phyloP scores from a whole-genome alignment of 2,888 invertebrate species.

The Heteropelma amictum region DNA sequence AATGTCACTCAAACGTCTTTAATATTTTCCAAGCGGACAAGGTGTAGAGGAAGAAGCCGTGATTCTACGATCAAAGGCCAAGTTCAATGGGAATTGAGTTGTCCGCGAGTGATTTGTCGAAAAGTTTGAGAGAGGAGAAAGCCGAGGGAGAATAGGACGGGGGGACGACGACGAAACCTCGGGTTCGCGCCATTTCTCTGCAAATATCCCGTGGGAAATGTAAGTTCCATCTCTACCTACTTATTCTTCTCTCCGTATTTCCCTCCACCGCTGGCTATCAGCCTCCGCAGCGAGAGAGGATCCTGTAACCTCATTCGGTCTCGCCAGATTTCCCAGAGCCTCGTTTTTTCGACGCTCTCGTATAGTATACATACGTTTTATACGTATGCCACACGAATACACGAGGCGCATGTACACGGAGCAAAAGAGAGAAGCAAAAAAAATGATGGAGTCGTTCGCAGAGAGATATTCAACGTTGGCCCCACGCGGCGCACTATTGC shows the following conservation, averaged over 20 bases:
- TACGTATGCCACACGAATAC: no score
- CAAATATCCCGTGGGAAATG: constrained; percentile 65
- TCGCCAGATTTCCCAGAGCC: constrained; percentile 54
- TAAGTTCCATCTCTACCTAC: constrained; percentile 53
- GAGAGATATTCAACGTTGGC: no score
- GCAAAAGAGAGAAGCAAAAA: neutral
- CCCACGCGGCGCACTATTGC: no score
- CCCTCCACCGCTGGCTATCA: constrained; percentile 18
- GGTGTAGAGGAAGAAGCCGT: no score
- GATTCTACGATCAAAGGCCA: no score
- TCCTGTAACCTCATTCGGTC: constrained; percentile 41
- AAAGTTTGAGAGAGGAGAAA: constrained; percentile 64
- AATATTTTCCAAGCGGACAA: no score
- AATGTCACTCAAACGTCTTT: no score
- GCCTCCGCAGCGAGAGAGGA: constrained; percentile 30
- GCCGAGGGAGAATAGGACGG: neutral
- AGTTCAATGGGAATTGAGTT: constrained; percentile 76
- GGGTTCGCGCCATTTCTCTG: constrained; percentile 61
- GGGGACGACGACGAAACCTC: constrained; percentile 41
- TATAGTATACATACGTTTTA: constrained; percentile 6
- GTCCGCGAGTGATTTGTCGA: constrained; percentile 76
- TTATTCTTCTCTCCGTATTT: constrained; percentile 53
- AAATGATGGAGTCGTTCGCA: no score
- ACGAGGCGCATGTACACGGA: no score
- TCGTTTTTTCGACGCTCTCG: constrained; percentile 38